Evolutionary conservation across 2,113 vertebrate species (phyloP).

Genomic region (Laticauda laticaudata): DNA sequence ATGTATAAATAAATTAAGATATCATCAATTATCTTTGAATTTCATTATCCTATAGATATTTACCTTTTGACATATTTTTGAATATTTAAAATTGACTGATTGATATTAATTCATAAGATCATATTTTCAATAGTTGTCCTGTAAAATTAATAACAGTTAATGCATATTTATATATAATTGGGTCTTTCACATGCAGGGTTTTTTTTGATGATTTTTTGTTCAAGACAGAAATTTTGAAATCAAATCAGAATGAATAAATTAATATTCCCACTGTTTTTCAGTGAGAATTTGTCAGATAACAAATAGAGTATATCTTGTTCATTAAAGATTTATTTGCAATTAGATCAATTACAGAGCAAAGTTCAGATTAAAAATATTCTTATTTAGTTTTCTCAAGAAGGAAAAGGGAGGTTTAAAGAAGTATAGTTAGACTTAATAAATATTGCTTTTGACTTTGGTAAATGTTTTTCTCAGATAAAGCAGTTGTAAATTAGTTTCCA

Average conservation of each 20-base stretch:
- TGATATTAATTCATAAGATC: not conserved
- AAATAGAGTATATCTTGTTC: not conserved
- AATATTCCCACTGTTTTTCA: not conserved
- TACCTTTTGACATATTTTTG: not conserved
- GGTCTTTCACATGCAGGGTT: not conserved
- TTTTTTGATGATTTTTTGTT: not conserved
- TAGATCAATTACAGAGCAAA: not conserved
- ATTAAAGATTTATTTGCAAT: not conserved
- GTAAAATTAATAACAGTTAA: not conserved
- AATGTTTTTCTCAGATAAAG: conserved; percentile 36
- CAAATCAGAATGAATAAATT: not conserved
- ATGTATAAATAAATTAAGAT: not conserved
- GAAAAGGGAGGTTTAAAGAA: conserved; percentile 14
- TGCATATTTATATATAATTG: not conserved
- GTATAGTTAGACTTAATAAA: conserved; percentile 27
- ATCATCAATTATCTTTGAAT: not conserved
- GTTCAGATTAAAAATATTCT: not conserved
- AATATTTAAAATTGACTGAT: not conserved
- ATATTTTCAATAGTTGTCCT: not conserved
- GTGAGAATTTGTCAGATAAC: not conserved
- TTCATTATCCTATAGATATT: not conserved
- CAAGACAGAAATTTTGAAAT: not conserved
- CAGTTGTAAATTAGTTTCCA: conserved; percentile 31
- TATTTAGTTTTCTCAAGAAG: not conserved
- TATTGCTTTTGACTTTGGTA: conserved; percentile 42